These are phyloP conservation scores for Sipunculus nudus DNA, from an alignment of 2,888 invertebrate species.

Conservation along the genomic window DNA sequence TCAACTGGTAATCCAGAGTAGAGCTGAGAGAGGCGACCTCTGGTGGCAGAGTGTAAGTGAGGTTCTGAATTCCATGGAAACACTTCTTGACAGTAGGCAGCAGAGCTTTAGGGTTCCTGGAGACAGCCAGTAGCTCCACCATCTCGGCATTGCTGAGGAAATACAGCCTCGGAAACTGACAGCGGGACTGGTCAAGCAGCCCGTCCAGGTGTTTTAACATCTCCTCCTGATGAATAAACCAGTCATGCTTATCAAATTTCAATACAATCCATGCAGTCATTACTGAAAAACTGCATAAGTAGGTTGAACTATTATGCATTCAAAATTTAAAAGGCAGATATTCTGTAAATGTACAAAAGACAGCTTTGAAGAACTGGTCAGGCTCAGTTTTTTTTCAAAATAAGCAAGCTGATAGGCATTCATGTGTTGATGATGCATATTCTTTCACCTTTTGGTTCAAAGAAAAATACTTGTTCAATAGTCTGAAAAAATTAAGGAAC, in stretches of 20 bases:
- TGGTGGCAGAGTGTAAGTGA: slow-evolving; percentile 58
- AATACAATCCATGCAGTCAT: too few species aligned
- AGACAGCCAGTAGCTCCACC: slow-evolving; percentile 56
- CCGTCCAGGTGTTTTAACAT: slow-evolving; percentile 52
- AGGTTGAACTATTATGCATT: too few species aligned
- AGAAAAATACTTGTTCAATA: too few species aligned
- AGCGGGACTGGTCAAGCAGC: slow-evolving; percentile 49
- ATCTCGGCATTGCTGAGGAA: slow-evolving; percentile 62
- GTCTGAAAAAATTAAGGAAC: too few species aligned
- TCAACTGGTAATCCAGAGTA: slow-evolving; percentile 57
- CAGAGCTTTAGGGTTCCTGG: slow-evolving; percentile 58
- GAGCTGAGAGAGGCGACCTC: slow-evolving; percentile 51
- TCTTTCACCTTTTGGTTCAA: too few species aligned
- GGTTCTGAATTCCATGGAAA: slow-evolving; percentile 55
- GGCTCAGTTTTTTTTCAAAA: too few species aligned
- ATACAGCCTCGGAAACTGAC: slow-evolving; percentile 60
- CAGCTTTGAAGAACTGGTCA: too few species aligned
- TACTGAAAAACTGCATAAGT: background rate
- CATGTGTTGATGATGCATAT: too few species aligned
- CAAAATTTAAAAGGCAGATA: too few species aligned
- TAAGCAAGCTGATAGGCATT: too few species aligned
- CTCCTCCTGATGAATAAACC: slow-evolving; percentile 61
- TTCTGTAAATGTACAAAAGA: too few species aligned
- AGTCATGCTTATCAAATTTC: background rate
- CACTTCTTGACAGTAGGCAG: slow-evolving; percentile 57